Base-by-base conservation (phyloP, 2,113 vertebrate genomes). In the Glareola pratincola region DNA sequence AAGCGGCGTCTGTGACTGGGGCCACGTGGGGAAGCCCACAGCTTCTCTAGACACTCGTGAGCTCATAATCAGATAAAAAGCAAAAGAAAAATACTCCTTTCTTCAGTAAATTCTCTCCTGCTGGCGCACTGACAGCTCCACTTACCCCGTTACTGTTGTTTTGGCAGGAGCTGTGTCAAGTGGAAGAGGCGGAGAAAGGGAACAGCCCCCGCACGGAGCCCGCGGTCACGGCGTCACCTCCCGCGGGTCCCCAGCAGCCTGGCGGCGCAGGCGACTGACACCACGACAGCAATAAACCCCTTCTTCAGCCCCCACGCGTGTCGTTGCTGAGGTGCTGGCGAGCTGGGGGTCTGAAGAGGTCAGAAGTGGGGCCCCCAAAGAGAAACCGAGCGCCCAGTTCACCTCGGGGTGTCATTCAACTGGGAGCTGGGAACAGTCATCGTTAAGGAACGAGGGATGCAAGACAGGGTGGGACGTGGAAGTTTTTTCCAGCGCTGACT, bases 121-220 rank as follows among this genome's bases (percentile, higher is more conserved):
- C 53, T 62, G n/a, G 16, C 19, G 24, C 53, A 10, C 12, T 36
- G 47, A n/a, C 32, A 29, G 48, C 30, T 56, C 11, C 24, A 47
- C 7, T 82, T 4, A 24, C 1, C 20, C 17, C 4, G 3, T 22
- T 43, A 2, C 4, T 77, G 27, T 30, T 92, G 14, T 79, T 86
- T 69, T 75, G 57, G 69, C 87, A 96, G 96, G 94, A 96, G 22
- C 77, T 89, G 34, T 97, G 96, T 48, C 69, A 34, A 59, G 29
- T 4, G 18, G 1, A 85, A 77, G 85, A 57, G 14, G 20, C 0
- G 0, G 10, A 50, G 24, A n/a, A 48, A 60, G 47, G 54, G 7
- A n/a, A 8, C 21, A 24, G 57, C 60, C 21, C 43, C 0, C 1
- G 3, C 5, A 2, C 0, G 0, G 86, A 89, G 85, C 72, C 74